A percentile compares a stretch with the other conserved stretches of the same genome.
These are phyloP conservation scores for Cherax destructor DNA, from an alignment of 1,140 invertebrate genomes.

Conservation along the genomic window DNA sequence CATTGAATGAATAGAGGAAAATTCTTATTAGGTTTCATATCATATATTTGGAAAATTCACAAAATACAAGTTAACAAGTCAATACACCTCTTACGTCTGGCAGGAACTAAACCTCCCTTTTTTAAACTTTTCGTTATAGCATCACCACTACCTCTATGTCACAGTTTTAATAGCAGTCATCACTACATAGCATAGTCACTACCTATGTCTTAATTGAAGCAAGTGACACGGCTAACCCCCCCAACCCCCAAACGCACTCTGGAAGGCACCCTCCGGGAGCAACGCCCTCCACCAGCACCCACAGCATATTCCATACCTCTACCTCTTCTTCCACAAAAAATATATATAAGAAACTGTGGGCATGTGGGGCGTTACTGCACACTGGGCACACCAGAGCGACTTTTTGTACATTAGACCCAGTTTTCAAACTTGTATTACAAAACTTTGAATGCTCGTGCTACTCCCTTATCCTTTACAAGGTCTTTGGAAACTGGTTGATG, in stretches of 20 bases:
- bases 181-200: slow-evolving; percentile 31
- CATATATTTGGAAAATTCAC: slow-evolving; percentile 69
- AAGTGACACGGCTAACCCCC: slow-evolving; percentile 20
- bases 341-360: not conserved
- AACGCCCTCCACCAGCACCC: not conserved
- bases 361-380: too few species aligned
- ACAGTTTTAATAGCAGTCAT: slow-evolving; percentile 40
- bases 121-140: slow-evolving; percentile 30
- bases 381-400: slow-evolving; percentile 16
- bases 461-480: slow-evolving; percentile 53
- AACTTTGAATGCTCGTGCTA: slow-evolving; percentile 24
- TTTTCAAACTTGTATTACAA: slow-evolving; percentile 44
- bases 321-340: not conserved
- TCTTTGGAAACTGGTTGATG: slow-evolving; percentile 20
- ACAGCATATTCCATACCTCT: too few species aligned
- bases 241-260: not conserved
- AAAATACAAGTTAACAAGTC: slow-evolving; percentile 67
- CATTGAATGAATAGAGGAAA: not conserved
- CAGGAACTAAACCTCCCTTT: slow-evolving; percentile 26
- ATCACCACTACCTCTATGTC: slow-evolving; percentile 54
- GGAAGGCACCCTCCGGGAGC: not conserved
- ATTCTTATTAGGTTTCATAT: slow-evolving; percentile 50
- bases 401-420: slow-evolving; percentile 64
- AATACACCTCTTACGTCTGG: slow-evolving; percentile 52
- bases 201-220: slow-evolving; percentile 27